phyloP scores from a whole-genome alignment of 2,113 vertebrate species.

The Coracopsis vasa region DNA sequence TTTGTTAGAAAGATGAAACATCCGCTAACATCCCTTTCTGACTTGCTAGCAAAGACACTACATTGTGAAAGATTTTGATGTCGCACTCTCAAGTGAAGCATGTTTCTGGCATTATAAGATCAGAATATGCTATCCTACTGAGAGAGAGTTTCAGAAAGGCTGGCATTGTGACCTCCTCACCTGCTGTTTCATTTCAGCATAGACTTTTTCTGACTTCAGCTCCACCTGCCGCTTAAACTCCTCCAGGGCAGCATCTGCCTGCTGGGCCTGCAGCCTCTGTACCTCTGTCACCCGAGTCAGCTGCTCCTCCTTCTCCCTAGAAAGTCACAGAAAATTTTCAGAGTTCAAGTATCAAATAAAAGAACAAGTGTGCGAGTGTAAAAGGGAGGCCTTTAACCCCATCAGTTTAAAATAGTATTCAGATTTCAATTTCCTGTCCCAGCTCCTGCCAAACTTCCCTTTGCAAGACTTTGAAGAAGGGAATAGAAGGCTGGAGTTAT shows the following conservation, averaged over 20 bases:
- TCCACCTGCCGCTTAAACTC: slow-evolving; percentile 94
- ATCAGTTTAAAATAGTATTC: slow-evolving; percentile 64
- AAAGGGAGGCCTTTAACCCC: slow-evolving; percentile 64
- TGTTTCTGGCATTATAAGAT: slow-evolving; percentile 66
- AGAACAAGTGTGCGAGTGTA: slow-evolving; percentile 44
- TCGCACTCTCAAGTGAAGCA: slow-evolving; percentile 55
- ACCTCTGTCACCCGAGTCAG: slow-evolving; percentile 81
- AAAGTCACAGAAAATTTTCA: slow-evolving; percentile 70
- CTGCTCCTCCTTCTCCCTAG: slow-evolving; percentile 90
- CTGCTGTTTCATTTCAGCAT: slow-evolving; percentile 92
- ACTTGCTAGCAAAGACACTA: slow-evolving; percentile 52
- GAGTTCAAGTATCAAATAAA: slow-evolving; percentile 67
- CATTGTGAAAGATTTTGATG: slow-evolving; percentile 57
- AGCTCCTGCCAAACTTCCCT: slow-evolving; percentile 56
- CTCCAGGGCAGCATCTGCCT: slow-evolving; percentile 89
- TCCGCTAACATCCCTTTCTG: slow-evolving; percentile 27
- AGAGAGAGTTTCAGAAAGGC: slow-evolving; percentile 62
- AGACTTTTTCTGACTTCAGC: slow-evolving; percentile 90
- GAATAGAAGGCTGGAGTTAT: neutral
- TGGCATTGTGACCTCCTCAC: slow-evolving; percentile 74
- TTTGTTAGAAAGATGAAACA: slow-evolving; percentile 58
- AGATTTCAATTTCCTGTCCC: slow-evolving; percentile 58
- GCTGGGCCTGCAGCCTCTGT: slow-evolving; percentile 87
- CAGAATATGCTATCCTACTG: slow-evolving; percentile 60
- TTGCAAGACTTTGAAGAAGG: slow-evolving; percentile 40